Base-by-base conservation (phyloP, 53 echinoderm and acorn worm genomes). In the Stichopus horrens region DNA sequence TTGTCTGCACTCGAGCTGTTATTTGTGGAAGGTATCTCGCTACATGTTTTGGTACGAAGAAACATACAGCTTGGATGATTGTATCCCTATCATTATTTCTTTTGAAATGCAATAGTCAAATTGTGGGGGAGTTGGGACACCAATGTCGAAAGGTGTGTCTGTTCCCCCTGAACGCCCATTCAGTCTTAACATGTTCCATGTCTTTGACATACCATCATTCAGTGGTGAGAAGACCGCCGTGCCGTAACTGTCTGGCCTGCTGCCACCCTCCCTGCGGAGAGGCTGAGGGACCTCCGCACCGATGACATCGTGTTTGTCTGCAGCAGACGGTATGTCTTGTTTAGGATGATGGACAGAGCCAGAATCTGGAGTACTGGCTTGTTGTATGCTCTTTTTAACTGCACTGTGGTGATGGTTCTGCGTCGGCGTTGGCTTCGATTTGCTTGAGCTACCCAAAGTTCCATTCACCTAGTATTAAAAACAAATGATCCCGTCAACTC, bases 191-290 rank as follows among this genome's bases (percentile, higher is more conserved):
- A 37, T 37, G 37, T 37, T 37, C 37, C 37, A 37, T 37, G 37
- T 37, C 37, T 37, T 37, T 37, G 37, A 37, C 83, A 21, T 88
- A 96, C 96, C 95, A 55, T 96, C 96, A 91, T 94, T 91, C 14
- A 96, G 73, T 55, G 96, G 96, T 71, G 96, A 96, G 16, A 96
- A 91, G 52, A 95, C 89, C 63, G 91, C 83, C 22, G 91, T 96
- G 21, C 94, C 94, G 19, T 91, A 84, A 60, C 90, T 89, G 54
- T 95, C 92, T 21, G 76, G 63, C 2, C 63, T 88, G 1, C 58
- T 37, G 5, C 71, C 63, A 37, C 55, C 54, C 67, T 65, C 23
- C 67, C 16, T 55, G 5, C 22, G 13, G 53, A 53, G 16, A 3
- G 18, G 13, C 21, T 53, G 77, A 7, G 6, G 73, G 37, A 13